These are phyloP conservation scores for Meiosimyza decipiens DNA, from an alignment of 2,888 invertebrate genomes.

Conservation along the genomic window DNA sequence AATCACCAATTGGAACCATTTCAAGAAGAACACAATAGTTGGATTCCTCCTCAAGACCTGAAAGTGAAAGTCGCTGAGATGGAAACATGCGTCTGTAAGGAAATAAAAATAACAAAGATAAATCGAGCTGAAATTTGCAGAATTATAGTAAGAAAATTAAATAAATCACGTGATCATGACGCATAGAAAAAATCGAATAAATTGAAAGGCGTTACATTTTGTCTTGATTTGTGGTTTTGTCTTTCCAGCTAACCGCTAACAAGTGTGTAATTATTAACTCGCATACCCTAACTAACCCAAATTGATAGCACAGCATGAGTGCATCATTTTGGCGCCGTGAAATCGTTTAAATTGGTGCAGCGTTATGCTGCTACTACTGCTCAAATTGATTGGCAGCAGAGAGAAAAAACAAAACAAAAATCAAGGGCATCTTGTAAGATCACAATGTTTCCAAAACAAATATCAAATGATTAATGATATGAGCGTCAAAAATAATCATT, in stretches of 20 bases:
- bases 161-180: constrained; percentile 51
- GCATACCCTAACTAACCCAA: constrained; percentile 9
- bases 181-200: constrained; percentile 39
- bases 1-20: constrained; percentile 79
- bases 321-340: constrained; percentile 44
- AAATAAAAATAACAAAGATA: constrained; percentile 37
- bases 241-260: constrained; percentile 47
- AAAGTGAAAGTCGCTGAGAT: constrained; percentile 79
- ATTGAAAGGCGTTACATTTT: constrained; percentile 51
- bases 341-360: constrained; percentile 44
- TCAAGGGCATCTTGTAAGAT: constrained; percentile 33
- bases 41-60: constrained; percentile 81
- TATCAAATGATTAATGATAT: constrained; percentile 40
- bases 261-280: constrained; percentile 59
- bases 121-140: constrained; percentile 48
- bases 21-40: constrained; percentile 87
- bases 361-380: not conserved
- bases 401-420: constrained; percentile 11
- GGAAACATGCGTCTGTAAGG: constrained; percentile 90
- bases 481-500: not conserved
- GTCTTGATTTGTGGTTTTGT: constrained; percentile 58
- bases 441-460: constrained; percentile 41
- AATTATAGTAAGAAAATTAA: constrained; percentile 12
- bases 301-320: constrained; percentile 41
- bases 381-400: constrained; percentile 44